These are phyloP conservation scores for Caenorhabditis sp. DNA, from an alignment of 2,888 invertebrate genomes.

Conservation along the genomic window DNA sequence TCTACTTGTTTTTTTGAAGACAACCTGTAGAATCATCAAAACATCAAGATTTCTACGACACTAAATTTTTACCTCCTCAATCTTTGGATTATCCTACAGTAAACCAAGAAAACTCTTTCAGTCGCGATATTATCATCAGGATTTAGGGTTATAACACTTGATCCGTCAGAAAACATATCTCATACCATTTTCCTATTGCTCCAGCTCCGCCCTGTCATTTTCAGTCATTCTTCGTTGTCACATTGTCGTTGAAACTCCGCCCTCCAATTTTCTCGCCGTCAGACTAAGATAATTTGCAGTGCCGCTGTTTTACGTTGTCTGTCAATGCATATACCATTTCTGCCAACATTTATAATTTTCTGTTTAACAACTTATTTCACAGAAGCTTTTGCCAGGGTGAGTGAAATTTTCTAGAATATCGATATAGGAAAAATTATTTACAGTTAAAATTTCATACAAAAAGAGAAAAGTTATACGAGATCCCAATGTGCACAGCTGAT, in stretches of 20 bases:
- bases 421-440: not conserved
- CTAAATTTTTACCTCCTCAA: too few relatives aligned
- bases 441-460: not conserved
- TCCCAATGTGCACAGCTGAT: slow-evolving; percentile 26
- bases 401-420: not conserved
- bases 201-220: not conserved
- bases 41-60: too few relatives aligned
- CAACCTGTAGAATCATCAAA: too few relatives aligned
- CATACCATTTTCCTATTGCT: too few relatives aligned
- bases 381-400: not conserved
- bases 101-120: too few relatives aligned
- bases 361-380: not conserved
- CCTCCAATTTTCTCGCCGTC: not conserved
- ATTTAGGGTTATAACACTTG: too few relatives aligned
- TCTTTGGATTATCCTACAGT: too few relatives aligned
- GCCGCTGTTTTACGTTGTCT: too few relatives aligned
- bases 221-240: not conserved
- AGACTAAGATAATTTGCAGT: too few relatives aligned
- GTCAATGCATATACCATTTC: not conserved
- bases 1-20: too few relatives aligned
- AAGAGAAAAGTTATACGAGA: not conserved
- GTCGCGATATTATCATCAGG: too few relatives aligned
- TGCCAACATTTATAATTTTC: not conserved
- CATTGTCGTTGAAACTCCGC: not conserved
- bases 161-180: too few relatives aligned